Percentiles rank a stretch among this genome's conserved stretches.
phyloP scores from a whole-genome alignment of 2,113 vertebrate species.

The Semicossyphus pulcher region DNA sequence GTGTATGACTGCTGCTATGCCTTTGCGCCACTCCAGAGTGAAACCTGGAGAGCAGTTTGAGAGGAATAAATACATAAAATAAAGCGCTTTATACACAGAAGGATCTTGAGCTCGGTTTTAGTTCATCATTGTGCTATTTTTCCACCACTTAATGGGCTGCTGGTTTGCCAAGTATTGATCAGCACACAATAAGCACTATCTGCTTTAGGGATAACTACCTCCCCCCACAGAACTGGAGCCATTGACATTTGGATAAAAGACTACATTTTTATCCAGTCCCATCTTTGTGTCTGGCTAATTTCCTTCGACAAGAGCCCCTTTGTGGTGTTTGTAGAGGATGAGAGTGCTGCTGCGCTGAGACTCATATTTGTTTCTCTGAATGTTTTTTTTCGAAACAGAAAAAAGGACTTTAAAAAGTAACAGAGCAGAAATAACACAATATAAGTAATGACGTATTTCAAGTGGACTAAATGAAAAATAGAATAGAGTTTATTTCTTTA shows the following conservation, averaged over 20 bases:
- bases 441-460: background rate
- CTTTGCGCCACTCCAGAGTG: background rate
- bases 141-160: slow-evolving; percentile 12
- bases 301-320: slow-evolving; percentile 5
- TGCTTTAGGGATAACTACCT: slow-evolving; percentile 49
- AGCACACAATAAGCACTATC: slow-evolving; percentile 53
- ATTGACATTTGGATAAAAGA: slow-evolving; percentile 63
- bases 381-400: background rate
- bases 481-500: background rate
- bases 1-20: background rate
- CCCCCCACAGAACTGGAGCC: slow-evolving; percentile 16
- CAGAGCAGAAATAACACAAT: background rate
- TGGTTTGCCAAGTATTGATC: slow-evolving; percentile 65
- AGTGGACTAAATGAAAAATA: background rate
- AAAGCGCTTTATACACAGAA: slow-evolving; percentile 2
- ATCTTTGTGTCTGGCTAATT: slow-evolving; percentile 18
- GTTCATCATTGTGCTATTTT: slow-evolving; percentile 31
- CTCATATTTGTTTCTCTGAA: slow-evolving; percentile 2
- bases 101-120: slow-evolving; percentile 23
- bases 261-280: slow-evolving; percentile 11
- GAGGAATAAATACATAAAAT: background rate
- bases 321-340: background rate
- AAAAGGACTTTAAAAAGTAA: background rate
- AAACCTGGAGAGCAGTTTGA: background rate
- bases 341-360: background rate